phyloP scores from a whole-genome alignment of 2,797 vertebrate genomes.

The Choloepus didactylus region DNA sequence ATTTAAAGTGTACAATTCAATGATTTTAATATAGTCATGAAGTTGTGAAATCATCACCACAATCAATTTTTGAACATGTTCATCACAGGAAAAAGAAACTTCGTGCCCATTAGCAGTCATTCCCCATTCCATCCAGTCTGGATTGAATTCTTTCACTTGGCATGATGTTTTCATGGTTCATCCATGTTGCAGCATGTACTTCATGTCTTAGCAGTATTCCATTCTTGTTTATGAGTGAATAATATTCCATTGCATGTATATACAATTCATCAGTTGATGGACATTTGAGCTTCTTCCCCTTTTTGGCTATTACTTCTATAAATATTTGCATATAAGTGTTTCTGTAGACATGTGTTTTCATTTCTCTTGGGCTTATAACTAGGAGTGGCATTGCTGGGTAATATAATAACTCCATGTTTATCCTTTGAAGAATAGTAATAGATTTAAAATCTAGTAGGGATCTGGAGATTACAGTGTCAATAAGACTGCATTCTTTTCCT shows the following conservation, averaged over 20 bases:
- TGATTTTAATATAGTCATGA: not conserved
- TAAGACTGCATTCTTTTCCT: not conserved
- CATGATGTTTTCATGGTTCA: not conserved
- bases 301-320: not conserved
- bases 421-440: not conserved
- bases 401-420: not conserved
- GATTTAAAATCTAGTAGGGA: not conserved
- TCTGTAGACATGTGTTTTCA: not conserved
- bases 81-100: not conserved
- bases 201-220: not conserved
- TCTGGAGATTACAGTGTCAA: constrained; percentile 9
- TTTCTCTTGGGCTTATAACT: not conserved
- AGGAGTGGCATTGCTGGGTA: not conserved
- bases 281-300: not conserved
- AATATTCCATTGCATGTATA: not conserved
- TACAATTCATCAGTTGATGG: not conserved
- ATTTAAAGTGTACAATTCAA: not conserved
- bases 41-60: not conserved
- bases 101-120: not conserved
- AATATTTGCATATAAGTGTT: not conserved
- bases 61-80: not conserved
- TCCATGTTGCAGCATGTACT: not conserved
- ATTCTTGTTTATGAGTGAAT: not conserved
- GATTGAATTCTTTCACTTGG: not conserved
- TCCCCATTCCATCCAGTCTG: not conserved